phyloP scores from a whole-genome alignment of 2,888 invertebrate genomes.

The Trichopria drosophilae region DNA sequence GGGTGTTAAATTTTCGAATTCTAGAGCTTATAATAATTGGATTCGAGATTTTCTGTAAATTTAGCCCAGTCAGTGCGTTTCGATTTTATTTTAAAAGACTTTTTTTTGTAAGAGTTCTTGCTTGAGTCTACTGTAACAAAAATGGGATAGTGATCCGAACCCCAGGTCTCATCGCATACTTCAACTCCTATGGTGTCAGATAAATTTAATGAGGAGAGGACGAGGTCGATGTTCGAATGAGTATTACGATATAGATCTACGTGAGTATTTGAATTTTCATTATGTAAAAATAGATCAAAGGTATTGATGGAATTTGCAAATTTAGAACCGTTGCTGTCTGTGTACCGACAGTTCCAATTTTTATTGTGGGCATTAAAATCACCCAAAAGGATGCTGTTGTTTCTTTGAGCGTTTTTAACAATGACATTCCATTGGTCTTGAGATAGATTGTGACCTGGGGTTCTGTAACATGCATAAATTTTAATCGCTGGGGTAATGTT shows the following conservation, averaged over 20 bases:
- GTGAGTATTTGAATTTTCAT: neutral
- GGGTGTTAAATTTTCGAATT: too few relatives aligned
- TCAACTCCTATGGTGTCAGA: constrained; percentile 2
- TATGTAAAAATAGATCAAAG: constrained; percentile 9
- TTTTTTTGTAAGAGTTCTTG: constrained; percentile 18
- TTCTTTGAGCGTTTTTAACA: neutral
- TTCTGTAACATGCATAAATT: constrained; percentile 3
- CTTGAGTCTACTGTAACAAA: constrained; percentile 3
- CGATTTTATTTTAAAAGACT: constrained; percentile 21
- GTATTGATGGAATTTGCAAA: neutral
- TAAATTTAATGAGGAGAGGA: constrained; percentile 1
- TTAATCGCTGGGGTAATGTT: constrained; percentile 1
- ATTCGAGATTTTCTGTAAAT: neutral
- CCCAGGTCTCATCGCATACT: neutral
- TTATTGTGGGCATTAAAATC: constrained; percentile 11
- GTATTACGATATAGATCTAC: neutral
- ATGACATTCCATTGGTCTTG: constrained; percentile 3
- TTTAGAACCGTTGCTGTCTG: constrained; percentile 1
- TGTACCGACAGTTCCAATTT: neutral
- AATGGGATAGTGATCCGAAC: constrained; percentile 11
- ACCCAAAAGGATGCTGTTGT: constrained; percentile 1
- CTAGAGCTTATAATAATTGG: neutral
- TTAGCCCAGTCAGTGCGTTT: neutral
- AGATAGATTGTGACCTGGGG: neutral
- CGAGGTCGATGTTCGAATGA: constrained; percentile 4